phyloP scores from a whole-genome alignment of 2,113 vertebrate genomes.

The Burhinus oedicnemus region DNA sequence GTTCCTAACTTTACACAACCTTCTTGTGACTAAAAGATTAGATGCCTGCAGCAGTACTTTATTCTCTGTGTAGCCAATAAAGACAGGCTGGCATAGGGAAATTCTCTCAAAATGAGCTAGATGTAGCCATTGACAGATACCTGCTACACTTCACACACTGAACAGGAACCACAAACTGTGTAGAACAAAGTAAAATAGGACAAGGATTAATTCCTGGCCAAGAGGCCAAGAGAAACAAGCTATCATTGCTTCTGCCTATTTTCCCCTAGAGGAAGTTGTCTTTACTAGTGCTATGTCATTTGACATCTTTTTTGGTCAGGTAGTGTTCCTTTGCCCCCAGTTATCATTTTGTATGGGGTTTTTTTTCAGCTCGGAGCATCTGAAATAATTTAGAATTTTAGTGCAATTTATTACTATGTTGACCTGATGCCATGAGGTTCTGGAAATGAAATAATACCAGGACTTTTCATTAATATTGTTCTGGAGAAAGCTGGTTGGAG shows the following conservation, averaged over 20 bases:
- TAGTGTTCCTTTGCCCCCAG: rapidly evolving
- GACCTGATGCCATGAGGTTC: background rate
- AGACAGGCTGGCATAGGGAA: background rate
- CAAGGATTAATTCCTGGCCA: background rate
- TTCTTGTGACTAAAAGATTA: background rate
- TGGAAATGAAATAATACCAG: background rate
- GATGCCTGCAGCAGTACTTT: background rate
- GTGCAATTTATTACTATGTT: rapidly evolving
- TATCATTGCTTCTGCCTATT: background rate
- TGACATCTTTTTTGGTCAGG: background rate
- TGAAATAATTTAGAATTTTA: background rate
- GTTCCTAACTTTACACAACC: background rate
- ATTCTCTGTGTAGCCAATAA: background rate
- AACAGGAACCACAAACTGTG: background rate
- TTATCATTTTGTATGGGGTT: background rate
- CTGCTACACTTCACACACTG: background rate
- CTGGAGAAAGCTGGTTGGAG: background rate
- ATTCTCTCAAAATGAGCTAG: background rate
- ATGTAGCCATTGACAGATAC: background rate
- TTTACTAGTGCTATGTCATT: background rate
- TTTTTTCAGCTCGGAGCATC: background rate
- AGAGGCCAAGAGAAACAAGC: background rate
- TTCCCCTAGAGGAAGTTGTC: background rate
- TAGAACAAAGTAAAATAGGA: background rate
- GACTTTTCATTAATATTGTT: background rate